phyloP scores from a whole-genome alignment of 2,797 vertebrate genomes.

The Bovichtus diacanthus region DNA sequence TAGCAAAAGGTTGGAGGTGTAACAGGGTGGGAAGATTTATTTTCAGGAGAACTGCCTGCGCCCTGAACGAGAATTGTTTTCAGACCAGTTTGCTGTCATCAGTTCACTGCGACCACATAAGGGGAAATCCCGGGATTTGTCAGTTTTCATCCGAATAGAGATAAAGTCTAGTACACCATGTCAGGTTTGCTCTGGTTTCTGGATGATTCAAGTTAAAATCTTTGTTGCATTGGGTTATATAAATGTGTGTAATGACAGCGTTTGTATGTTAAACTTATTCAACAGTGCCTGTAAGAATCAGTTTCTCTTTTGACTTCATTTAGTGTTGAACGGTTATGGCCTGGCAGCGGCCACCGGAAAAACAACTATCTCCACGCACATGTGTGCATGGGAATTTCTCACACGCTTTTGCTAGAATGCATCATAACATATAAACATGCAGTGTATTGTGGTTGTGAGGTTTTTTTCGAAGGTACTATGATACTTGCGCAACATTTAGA shows the following conservation, averaged over 20 bases:
- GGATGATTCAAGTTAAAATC: background rate
- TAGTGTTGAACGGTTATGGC: background rate
- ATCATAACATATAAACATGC: background rate
- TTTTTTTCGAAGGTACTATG: background rate
- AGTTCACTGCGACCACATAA: background rate
- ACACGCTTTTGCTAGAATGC: background rate
- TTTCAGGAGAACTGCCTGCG: background rate
- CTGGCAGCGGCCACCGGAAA: no score
- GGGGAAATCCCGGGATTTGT: constrained; percentile 2
- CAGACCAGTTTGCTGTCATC: constrained; percentile 7
- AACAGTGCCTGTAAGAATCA: background rate
- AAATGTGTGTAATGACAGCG: background rate
- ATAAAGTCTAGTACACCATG: background rate
- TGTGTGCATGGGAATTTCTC: background rate
- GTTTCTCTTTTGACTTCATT: constrained; percentile 6
- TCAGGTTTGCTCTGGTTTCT: background rate
- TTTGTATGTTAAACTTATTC: background rate
- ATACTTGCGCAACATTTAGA: constrained; percentile 23
- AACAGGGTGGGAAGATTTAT: constrained; percentile 1
- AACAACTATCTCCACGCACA: accelerated
- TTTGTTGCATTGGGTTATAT: background rate
- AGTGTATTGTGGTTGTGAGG: background rate
- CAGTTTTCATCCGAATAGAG: background rate
- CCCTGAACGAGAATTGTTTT: constrained; percentile 4
- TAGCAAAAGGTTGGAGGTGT: background rate